Evolutionary conservation across 2,888 invertebrate species (phyloP).

Genomic region (Scaptomyza tumidula): DNA sequence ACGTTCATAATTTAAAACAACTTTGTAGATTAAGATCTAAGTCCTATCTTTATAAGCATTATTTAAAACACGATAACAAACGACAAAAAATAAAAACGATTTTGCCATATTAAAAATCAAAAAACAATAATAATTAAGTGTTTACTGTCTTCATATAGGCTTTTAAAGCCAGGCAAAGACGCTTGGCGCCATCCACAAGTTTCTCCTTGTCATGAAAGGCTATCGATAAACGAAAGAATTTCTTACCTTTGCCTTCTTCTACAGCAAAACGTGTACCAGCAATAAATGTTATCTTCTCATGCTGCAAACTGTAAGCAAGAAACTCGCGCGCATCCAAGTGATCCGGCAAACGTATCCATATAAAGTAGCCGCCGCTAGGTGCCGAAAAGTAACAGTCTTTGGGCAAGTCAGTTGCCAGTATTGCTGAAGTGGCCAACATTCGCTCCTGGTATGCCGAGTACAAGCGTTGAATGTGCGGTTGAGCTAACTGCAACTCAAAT

Average conservation of each 20-base stretch:
- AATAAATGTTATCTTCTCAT: slow-evolving; percentile 85
- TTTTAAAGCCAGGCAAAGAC: slow-evolving; percentile 81
- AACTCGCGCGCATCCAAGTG: slow-evolving; percentile 83
- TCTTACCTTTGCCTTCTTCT: slow-evolving; percentile 74
- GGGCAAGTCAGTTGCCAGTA: slow-evolving; percentile 84
- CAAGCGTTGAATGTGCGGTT: slow-evolving; percentile 84
- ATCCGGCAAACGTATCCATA: slow-evolving; percentile 86
- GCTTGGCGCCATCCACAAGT: slow-evolving; percentile 81
- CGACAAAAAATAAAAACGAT: slow-evolving; percentile 52
- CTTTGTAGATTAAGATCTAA: slow-evolving; percentile 55
- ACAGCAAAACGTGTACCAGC: slow-evolving; percentile 84
- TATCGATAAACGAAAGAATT: slow-evolving; percentile 85
- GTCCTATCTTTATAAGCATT: slow-evolving; percentile 64
- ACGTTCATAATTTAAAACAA: slow-evolving; percentile 54
- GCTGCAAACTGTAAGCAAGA: slow-evolving; percentile 83
- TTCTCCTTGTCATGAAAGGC: slow-evolving; percentile 84
- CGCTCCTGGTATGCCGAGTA: slow-evolving; percentile 84
- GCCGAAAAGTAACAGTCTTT: slow-evolving; percentile 82
- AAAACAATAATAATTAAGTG: background rate
- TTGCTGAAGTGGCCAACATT: slow-evolving; percentile 83
- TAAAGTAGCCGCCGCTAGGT: slow-evolving; percentile 87
- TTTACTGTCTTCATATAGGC: slow-evolving; percentile 61
- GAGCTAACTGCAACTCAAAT: slow-evolving; percentile 85
- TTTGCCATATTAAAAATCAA: slow-evolving; percentile 58
- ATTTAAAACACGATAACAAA: slow-evolving; percentile 63